Evolutionary conservation across 1,140 invertebrate genomes (phyloP).

Genomic region (Andrena cerasifolii): DNA sequence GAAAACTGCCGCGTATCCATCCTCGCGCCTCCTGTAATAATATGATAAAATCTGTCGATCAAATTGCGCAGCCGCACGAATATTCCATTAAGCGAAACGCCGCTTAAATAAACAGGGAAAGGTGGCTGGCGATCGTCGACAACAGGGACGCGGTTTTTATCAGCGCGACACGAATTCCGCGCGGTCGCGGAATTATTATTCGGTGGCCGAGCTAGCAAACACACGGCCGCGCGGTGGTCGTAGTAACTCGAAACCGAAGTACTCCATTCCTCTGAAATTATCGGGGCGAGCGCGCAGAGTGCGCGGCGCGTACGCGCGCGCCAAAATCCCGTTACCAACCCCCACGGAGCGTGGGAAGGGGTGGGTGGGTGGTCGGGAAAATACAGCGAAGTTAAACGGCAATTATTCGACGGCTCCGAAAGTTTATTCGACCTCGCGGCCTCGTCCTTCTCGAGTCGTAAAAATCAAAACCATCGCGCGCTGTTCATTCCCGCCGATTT

Average conservation of each 20-base stretch:
- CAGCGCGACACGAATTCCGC: not conserved
- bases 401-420: not conserved
- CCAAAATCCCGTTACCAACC: too few species aligned
- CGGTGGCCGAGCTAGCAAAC: slow-evolving; percentile 25
- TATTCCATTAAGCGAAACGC: slow-evolving; percentile 9
- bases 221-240: not conserved
- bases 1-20: slow-evolving; percentile 2
- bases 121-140: not conserved
- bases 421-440: not conserved
- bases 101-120: not conserved
- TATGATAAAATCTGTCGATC: slow-evolving; percentile 30
- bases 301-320: not conserved
- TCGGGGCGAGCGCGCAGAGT: too few species aligned
- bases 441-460: not conserved
- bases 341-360: too few species aligned
- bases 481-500: not conserved
- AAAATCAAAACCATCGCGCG: not conserved
- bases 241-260: slow-evolving; percentile 6
- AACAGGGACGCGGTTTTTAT: not conserved
- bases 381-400: slow-evolving; percentile 8
- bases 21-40: slow-evolving; percentile 27
- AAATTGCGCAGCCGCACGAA: not conserved
- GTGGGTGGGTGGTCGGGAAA: too few species aligned
- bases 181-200: slow-evolving; percentile 29
- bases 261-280: slow-evolving; percentile 50